A percentile compares a stretch with the other conserved stretches of the same genome.
Conservation (phyloP, 2,888 invertebrate genomes). For the Nomada fabriciana region DNA sequence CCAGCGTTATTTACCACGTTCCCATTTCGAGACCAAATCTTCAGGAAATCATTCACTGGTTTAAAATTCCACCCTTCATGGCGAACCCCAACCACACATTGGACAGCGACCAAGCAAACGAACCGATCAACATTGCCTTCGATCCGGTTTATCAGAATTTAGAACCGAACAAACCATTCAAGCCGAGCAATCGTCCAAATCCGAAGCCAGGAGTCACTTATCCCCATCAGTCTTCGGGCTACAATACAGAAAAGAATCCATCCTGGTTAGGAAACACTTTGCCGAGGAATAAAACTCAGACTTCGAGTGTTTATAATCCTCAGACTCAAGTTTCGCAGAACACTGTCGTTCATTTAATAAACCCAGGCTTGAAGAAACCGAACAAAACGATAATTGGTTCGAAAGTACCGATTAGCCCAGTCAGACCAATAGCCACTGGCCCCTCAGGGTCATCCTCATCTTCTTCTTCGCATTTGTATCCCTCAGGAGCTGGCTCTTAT, state of each 20-base stretch:
- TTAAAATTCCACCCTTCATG: conserved; percentile 74
- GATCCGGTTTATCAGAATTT: conserved; percentile 70
- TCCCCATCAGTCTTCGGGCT: conserved; percentile 6
- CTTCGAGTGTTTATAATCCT: conserved; percentile 46
- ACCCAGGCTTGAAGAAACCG: conserved; percentile 71
- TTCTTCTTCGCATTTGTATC: conserved; percentile 34
- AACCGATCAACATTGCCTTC: conserved; percentile 60
- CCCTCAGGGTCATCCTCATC: conserved; percentile 19
- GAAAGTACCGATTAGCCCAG: conserved; percentile 39
- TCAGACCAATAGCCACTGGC: not conserved
- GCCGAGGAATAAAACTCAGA: conserved; percentile 27
- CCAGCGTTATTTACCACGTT: conserved; percentile 20
- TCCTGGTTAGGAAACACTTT: not conserved
- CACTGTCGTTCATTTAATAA: conserved; percentile 80
- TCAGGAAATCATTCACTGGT: conserved; percentile 77
- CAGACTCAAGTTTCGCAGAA: conserved; percentile 78
- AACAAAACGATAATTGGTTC: conserved; percentile 67
- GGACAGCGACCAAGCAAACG: conserved; percentile 49
- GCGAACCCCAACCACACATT: conserved; percentile 63
- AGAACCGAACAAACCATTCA: conserved; percentile 65
- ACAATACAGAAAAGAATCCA: conserved; percentile 10
- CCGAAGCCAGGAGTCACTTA: conserved; percentile 16
- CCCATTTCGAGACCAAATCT: conserved; percentile 56
- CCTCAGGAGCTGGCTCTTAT: not conserved
- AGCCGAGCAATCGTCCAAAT: not conserved